Conservation (phyloP, 2,797 vertebrate genomes). For the Periophthalmus magnuspinnatus region DNA sequence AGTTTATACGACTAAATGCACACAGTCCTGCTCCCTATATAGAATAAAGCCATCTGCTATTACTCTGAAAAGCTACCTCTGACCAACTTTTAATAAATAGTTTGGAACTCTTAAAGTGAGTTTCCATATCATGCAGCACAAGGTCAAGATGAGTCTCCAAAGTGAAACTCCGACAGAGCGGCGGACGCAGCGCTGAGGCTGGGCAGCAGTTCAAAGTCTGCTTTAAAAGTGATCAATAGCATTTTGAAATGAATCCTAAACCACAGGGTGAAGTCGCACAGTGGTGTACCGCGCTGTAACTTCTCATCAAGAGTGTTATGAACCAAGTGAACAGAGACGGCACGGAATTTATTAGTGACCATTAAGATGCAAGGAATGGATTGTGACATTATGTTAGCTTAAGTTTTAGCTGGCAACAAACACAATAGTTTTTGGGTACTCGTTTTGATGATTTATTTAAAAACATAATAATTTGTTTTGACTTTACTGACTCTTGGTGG, state of each 20-base stretch:
- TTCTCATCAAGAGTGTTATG: constrained; percentile 23
- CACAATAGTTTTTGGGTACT: not conserved
- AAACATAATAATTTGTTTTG: not conserved
- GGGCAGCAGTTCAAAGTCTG: constrained; percentile 37
- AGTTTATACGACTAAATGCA: not conserved
- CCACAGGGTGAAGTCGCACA: constrained; percentile 25
- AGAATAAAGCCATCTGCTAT: not conserved
- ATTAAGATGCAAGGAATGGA: not conserved
- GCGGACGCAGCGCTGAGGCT: constrained; percentile 25
- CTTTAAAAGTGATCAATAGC: constrained; percentile 47
- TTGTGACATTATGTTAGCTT: not conserved
- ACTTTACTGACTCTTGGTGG: too few species aligned
- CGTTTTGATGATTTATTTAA: not conserved
- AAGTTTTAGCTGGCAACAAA: not conserved
- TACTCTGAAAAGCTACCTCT: constrained; percentile 2
- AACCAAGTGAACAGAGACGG: not conserved
- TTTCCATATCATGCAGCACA: constrained; percentile 23
- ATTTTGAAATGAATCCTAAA: constrained; percentile 46
- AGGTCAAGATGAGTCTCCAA: constrained; percentile 37
- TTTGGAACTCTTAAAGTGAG: constrained; percentile 24
- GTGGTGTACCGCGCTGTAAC: constrained; percentile 16
- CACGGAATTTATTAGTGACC: not conserved
- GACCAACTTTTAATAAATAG: constrained; percentile 17
- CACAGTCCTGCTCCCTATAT: not conserved
- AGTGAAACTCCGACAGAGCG: constrained; percentile 29